Base-by-base conservation (phyloP, 2,888 invertebrate species). In the Anthrax anthrax region DNA sequence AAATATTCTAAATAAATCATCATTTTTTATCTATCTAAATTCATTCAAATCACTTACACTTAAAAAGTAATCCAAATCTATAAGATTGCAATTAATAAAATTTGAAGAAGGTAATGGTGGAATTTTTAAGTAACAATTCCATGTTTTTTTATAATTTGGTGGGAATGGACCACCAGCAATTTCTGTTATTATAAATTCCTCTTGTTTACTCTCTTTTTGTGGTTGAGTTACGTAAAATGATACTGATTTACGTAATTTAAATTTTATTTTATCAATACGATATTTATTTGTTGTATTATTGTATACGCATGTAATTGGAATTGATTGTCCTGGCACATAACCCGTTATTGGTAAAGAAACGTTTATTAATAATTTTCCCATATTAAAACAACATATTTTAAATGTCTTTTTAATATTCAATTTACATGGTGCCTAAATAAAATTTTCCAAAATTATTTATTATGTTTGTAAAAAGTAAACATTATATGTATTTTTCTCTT, bases 321-420 rank as follows among this genome's bases (percentile, higher is more conserved):
- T 76, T 36, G 70, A 65, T 65, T 84, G 82, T 1, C 82, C 82
- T 1, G 80, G 76, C 39, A 80, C 78, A 61, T 77, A 81, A 2
- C 83, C 83, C 2, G n/a, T 17, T 8, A 37, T 6, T 37, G 37
- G 37, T 16, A 18, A 13, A 6, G n/a, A 16, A 13, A 37, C 17
- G 4, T 9, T 37, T 18, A 37, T 16, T 17, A 5, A 4, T 37
- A 16, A n/a, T 10, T 6, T 9, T 37, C 16, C 37, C 2, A 18
- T 3, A 2, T 12, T 1, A 37, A 2, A 17, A 17, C 17, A 37
- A 60, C 17, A 37, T 5, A 4, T 9, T 13, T 14, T 10, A 10
- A 17, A 37, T 3, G 16, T 16, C 4, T 37, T 17, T 4, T 18
- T 17, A 17, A 17, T 9, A 4, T 37, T 6, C 37, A 37, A 16